phyloP scores from a whole-genome alignment of 2,888 invertebrate species.

The Argynnis bischoffii region DNA sequence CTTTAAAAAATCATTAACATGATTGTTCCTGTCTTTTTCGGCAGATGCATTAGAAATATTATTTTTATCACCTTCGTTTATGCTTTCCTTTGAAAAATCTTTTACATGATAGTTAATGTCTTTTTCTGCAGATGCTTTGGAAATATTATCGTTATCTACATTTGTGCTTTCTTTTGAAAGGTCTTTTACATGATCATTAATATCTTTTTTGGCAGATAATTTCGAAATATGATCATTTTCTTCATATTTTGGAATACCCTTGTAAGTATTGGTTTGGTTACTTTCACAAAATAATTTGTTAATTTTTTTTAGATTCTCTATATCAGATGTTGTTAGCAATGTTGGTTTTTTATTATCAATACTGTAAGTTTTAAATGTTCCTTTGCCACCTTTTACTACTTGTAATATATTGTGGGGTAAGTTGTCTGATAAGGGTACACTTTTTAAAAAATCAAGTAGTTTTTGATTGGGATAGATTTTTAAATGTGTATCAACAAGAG shows the following conservation, averaged over 20 bases:
- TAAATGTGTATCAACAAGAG: conserved; percentile 84
- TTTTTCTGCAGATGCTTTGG: background rate
- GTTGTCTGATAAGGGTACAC: conserved; percentile 68
- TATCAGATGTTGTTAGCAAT: conserved; percentile 53
- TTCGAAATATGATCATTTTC: background rate
- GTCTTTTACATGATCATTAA: background rate
- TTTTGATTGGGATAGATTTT: conserved; percentile 84
- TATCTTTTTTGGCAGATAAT: background rate
- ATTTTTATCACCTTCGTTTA: background rate
- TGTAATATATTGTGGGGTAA: conserved; percentile 80
- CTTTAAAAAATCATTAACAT: background rate
- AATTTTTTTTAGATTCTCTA: conserved; percentile 57
- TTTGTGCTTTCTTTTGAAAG: too few species aligned
- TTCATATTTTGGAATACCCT: background rate
- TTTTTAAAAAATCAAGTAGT: conserved; percentile 79
- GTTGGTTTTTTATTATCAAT: conserved; percentile 43
- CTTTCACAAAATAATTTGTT: conserved; percentile 41
- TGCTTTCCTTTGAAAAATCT: background rate
- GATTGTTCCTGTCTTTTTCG: background rate
- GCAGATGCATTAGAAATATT: background rate
- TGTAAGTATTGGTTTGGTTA: conserved; percentile 23
- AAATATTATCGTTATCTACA: background rate
- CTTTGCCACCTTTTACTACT: conserved; percentile 49
- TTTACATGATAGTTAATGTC: conserved; percentile 3
- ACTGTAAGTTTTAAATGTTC: conserved; percentile 40